Evolutionary conservation across 2,113 vertebrate species (phyloP).

Genomic region (Empidonax traillii): DNA sequence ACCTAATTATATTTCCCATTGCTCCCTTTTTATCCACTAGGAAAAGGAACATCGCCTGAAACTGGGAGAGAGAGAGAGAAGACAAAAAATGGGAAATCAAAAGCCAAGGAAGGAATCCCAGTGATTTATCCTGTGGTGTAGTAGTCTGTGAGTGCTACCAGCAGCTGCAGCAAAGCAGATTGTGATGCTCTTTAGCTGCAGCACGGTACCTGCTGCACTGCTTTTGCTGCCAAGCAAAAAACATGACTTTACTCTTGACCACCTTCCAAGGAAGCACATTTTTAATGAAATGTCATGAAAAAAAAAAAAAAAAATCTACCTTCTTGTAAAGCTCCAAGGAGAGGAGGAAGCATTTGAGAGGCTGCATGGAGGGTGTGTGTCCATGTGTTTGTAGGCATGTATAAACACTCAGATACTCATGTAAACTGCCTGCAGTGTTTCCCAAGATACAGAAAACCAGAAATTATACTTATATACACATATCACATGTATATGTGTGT

Average conservation of each 20-base stretch:
- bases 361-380: accelerated
- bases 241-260: constrained; percentile 28
- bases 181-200: constrained; percentile 29
- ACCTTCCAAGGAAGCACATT: constrained; percentile 53
- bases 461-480: background rate
- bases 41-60: background rate
- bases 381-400: background rate
- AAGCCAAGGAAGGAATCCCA: background rate
- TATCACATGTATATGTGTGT: accelerated
- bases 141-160: background rate
- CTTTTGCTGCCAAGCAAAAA: constrained; percentile 57
- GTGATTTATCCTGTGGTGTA: background rate
- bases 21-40: background rate
- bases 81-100: constrained; percentile 18
- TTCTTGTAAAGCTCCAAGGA: constrained; percentile 45
- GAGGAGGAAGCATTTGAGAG: background rate
- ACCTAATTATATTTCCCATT: constrained; percentile 11
- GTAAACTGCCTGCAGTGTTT: background rate
- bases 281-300: constrained; percentile 61
- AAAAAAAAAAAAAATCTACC: background rate
- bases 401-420: background rate
- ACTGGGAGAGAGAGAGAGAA: background rate
- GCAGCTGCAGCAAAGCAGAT: constrained; percentile 32
- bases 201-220: background rate
- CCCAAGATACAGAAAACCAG: background rate